These are phyloP conservation scores for Drosophila sordidapex DNA, from an alignment of 2,888 invertebrate genomes.

Conservation along the genomic window DNA sequence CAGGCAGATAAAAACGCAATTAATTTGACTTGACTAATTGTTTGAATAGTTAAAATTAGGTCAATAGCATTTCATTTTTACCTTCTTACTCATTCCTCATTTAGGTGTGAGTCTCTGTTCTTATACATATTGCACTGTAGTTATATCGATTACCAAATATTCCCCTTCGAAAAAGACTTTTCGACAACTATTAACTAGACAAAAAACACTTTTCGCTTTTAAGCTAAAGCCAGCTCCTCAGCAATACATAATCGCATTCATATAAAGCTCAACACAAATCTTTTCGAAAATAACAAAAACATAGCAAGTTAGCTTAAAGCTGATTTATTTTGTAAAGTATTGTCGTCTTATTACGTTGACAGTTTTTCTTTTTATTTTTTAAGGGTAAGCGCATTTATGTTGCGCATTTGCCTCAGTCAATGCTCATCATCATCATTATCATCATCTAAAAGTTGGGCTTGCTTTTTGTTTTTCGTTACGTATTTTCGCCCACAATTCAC, in stretches of 20 bases:
- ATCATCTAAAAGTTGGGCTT: conserved; percentile 23
- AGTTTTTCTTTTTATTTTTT: conserved; percentile 7
- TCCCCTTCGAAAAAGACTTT: not conserved
- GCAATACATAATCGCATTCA: not conserved
- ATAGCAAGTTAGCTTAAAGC: conserved; percentile 28
- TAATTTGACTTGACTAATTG: not conserved
- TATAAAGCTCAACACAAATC: conserved; percentile 4
- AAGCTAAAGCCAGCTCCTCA: not conserved
- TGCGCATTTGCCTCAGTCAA: conserved; percentile 54
- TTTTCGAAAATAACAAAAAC: conserved; percentile 3
- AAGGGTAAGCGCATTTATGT: conserved; percentile 37
- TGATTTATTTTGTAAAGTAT: conserved; percentile 12
- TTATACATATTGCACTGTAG: not conserved
- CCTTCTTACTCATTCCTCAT: not conserved
- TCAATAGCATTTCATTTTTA: not conserved
- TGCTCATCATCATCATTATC: conserved; percentile 34
- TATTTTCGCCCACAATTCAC: conserved; percentile 46
- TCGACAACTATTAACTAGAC: not conserved
- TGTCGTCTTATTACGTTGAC: conserved; percentile 26
- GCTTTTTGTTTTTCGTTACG: conserved; percentile 28
- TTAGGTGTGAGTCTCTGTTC: not conserved
- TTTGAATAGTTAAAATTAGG: not conserved
- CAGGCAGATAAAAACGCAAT: not conserved
- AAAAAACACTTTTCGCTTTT: not conserved
- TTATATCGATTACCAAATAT: not conserved